Evolutionary conservation across 2,797 vertebrate genomes (phyloP).

Genomic region (Melanotaenia pygmaea): DNA sequence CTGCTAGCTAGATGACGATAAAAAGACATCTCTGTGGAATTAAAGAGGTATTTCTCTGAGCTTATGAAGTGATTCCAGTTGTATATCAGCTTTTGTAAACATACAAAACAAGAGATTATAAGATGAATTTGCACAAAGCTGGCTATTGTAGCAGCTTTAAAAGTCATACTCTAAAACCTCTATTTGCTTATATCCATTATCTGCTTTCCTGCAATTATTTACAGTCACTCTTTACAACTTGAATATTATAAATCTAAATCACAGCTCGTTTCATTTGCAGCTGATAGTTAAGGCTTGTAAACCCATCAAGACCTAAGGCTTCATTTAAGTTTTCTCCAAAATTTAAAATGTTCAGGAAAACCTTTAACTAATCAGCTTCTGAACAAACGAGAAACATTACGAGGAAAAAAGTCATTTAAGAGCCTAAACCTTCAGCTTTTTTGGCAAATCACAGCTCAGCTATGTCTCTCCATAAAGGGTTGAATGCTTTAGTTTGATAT

Average conservation of each 20-base stretch:
- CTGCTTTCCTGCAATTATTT: background rate
- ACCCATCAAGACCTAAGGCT: background rate
- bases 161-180: background rate
- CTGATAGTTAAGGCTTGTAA: too few relatives aligned
- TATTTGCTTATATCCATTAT: background rate
- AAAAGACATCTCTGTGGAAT: constrained; percentile 1
- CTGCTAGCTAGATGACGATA: background rate
- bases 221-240: background rate
- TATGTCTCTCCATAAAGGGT: background rate
- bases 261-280: background rate
- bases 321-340: background rate
- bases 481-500: constrained; percentile 1
- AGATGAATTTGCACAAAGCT: background rate
- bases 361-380: background rate
- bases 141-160: background rate
- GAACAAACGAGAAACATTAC: background rate
- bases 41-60: background rate
- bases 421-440: background rate
- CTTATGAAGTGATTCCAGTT: background rate
- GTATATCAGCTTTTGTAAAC: background rate
- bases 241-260: background rate
- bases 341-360: background rate
- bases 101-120: background rate
- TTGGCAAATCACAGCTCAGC: background rate
- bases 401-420: background rate